A percentile compares a stretch with the other conserved stretches of the same genome.
These are phyloP conservation scores for Smithornis capensis DNA, from an alignment of 2,113 vertebrate species.

Conservation along the genomic window DNA sequence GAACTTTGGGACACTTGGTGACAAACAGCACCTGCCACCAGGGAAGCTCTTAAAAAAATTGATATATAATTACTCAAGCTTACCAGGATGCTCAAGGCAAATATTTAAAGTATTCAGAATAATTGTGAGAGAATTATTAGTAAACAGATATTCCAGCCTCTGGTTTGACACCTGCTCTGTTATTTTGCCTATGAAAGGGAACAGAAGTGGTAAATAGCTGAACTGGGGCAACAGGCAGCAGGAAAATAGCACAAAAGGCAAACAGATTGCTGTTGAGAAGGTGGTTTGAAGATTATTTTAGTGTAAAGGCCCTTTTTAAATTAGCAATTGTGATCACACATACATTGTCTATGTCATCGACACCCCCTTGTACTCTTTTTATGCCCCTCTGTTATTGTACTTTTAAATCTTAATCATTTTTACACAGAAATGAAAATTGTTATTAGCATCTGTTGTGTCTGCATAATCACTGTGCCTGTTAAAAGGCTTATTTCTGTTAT, in stretches of 20 bases:
- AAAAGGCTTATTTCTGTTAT: slow-evolving; percentile 51
- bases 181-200: neutral
- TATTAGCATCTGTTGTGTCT: slow-evolving; percentile 62
- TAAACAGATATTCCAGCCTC: neutral
- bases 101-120: neutral
- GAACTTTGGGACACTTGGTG: neutral
- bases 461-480: slow-evolving; percentile 40
- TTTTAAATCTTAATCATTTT: slow-evolving; percentile 55
- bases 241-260: neutral
- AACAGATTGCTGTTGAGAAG: neutral
- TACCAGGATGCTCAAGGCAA: neutral
- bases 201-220: slow-evolving; percentile 1
- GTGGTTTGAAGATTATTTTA: slow-evolving; percentile 10
- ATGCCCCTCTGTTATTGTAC: neutral
- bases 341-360: neutral
- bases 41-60: neutral
- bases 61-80: neutral
- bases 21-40: neutral
- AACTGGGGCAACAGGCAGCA: neutral
- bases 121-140: neutral
- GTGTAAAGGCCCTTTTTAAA: slow-evolving; percentile 34
- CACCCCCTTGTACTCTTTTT: neutral
- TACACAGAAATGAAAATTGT: slow-evolving; percentile 39
- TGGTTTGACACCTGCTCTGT: neutral
- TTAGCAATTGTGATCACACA: slow-evolving; percentile 48